Evolutionary conservation across 2,888 invertebrate species (phyloP).

Genomic region (Amiota mariae): DNA sequence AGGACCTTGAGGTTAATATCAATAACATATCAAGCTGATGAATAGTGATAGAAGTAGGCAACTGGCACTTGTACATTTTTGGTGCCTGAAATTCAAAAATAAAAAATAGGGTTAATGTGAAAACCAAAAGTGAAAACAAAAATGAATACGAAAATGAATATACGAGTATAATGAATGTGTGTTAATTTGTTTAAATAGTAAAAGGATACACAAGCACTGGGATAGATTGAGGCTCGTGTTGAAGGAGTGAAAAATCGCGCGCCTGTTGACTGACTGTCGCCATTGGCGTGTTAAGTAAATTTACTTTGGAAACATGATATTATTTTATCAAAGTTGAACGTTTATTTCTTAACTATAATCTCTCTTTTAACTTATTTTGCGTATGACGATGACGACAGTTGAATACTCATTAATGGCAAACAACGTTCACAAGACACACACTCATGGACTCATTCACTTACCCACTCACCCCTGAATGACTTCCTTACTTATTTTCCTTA

Average conservation of each 20-base stretch:
- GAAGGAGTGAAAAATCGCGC: constrained; percentile 6
- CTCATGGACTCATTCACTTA: not conserved
- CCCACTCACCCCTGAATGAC: not conserved
- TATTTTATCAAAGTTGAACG: constrained; percentile 20
- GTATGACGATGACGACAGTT: constrained; percentile 41
- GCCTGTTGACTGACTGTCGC: constrained; percentile 28
- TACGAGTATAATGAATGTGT: constrained; percentile 39
- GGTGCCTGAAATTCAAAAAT: no score
- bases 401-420: constrained; percentile 9
- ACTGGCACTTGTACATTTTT: no score
- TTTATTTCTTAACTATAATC: not conserved
- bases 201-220: constrained; percentile 40
- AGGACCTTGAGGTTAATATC: no score
- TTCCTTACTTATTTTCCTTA: not conserved
- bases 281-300: constrained; percentile 54
- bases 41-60: no score
- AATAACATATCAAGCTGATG: no score
- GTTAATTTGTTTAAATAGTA: constrained; percentile 67
- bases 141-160: no score
- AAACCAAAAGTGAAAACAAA: not conserved
- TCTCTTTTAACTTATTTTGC: not conserved
- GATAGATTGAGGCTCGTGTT: not conserved
- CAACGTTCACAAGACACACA: not conserved
- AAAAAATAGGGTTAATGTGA: no score
- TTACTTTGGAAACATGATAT: constrained; percentile 61